Evolutionary conservation across 1,140 invertebrate species (phyloP).

Genomic region (Magallana angulata): DNA sequence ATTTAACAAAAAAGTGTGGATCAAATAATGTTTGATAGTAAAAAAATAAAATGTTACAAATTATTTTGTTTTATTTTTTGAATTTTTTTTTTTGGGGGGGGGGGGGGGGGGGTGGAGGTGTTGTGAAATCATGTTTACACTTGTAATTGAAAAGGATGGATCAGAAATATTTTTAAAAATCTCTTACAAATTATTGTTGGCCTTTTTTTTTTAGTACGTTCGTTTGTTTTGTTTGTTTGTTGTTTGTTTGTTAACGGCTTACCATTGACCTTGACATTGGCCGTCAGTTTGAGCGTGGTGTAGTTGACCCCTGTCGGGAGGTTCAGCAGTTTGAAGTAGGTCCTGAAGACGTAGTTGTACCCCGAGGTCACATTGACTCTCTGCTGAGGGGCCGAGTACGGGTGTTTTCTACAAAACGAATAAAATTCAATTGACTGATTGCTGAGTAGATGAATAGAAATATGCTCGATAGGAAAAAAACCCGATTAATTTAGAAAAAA

Average conservation of each 20-base stretch:
- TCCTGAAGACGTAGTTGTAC: slow-evolving; percentile 24
- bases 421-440: background rate
- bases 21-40: background rate
- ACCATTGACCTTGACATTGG: slow-evolving; percentile 15
- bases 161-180: too few species aligned
- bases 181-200: too few species aligned
- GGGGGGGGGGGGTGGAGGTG: too few species aligned
- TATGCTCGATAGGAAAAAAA: too few species aligned
- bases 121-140: too few species aligned
- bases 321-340: slow-evolving; percentile 40
- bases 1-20: too few species aligned
- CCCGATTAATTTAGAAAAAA: background rate
- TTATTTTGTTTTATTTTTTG: too few species aligned
- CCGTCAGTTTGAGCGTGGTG: background rate
- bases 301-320: background rate
- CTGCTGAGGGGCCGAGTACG: background rate
- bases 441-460: background rate
- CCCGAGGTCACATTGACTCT: background rate
- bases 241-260: background rate
- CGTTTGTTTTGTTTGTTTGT: too few species aligned
- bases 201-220: too few species aligned
- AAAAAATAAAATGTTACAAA: too few species aligned
- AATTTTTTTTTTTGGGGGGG: too few species aligned
- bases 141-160: too few species aligned
- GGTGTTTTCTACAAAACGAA: slow-evolving; percentile 7